Evolutionary conservation across 2,888 invertebrate genomes (phyloP), one percentile per base, ranked within the genome.

Genomic region (Kuschelorhynchus macadamiae): DNA sequence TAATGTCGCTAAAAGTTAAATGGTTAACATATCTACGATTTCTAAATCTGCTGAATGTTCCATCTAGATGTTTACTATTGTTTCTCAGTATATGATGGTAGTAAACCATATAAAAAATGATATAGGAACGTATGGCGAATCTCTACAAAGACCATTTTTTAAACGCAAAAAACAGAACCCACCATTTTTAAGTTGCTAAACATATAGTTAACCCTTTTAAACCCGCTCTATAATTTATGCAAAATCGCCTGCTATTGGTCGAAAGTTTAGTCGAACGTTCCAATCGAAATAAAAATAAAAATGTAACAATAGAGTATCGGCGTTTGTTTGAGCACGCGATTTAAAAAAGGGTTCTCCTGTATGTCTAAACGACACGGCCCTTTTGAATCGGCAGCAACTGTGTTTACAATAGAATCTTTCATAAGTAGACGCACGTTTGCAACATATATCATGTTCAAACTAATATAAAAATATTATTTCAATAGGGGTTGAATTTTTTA

Each of bases 401-500:
- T 67, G 56, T 67, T 61, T 55, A 67, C 67, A 67, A 67, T 49
- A 30, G 67, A 50, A 56, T 60, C 47, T 46, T 49, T 12, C 44
- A 36, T 60, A 32, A 47, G 39, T 50, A 53, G 62, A 47, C 44
- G 56, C 62, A 62, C 67, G 57, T 67, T 62, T 30, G 36, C 55
- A 32, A 67, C 67, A 67, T 67, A 55, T 67, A 67, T 67, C 67
- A 67, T 67, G 56, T 62, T 56, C 32, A 41, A 62, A 49, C 33
- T 62, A 44, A 67, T 61, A 56, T 47, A 61, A 61, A 66, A 60
- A 61, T 60, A 55, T 62, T 62, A 44, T 61, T 67, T 49, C 21
- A 25, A 56, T 64, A 32, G 32, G 65, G 65, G 47, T 39, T 18
- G 55, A 32, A 32, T 65, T 65, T 64, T 49, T 47, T 18, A 32